Conservation (phyloP, 2,888 invertebrate species). For the Chrysina gloriosa region DNA sequence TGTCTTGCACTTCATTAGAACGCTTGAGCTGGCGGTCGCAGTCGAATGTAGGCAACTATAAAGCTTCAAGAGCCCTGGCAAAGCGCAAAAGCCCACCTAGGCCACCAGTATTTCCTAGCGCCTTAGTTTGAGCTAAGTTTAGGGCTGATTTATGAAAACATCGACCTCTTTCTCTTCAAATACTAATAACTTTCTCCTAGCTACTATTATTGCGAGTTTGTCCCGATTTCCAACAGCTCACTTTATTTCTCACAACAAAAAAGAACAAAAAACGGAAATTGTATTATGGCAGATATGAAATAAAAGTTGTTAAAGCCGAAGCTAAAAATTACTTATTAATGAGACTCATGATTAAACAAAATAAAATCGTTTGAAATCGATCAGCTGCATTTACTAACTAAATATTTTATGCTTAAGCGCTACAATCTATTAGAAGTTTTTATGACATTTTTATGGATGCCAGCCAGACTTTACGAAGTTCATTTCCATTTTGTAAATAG, state of each 20-base stretch:
- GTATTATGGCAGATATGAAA: too few species aligned
- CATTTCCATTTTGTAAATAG: too few species aligned
- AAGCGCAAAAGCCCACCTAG: slow-evolving; percentile 59
- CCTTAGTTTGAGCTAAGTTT: slow-evolving; percentile 57
- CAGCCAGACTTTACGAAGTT: too few species aligned
- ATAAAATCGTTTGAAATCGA: too few species aligned
- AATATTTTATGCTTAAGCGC: not conserved
- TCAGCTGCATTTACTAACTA: not conserved
- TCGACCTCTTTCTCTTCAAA: slow-evolving; percentile 39
- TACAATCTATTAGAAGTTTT: not conserved
- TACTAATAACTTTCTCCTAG: slow-evolving; percentile 5
- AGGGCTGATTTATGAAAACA: slow-evolving; percentile 60
- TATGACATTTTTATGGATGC: too few species aligned
- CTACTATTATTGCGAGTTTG: not conserved
- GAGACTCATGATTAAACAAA: too few species aligned
- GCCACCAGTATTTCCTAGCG: slow-evolving; percentile 56
- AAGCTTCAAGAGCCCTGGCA: slow-evolving; percentile 58
- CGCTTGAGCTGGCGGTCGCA: slow-evolving; percentile 56
- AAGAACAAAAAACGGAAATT: too few species aligned
- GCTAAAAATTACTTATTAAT: too few species aligned
- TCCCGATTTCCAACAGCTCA: not conserved
- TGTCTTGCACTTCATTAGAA: slow-evolving; percentile 46
- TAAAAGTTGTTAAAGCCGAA: too few species aligned
- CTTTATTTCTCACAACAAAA: too few species aligned
- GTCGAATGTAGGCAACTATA: slow-evolving; percentile 57